phyloP scores from a whole-genome alignment of 2,113 vertebrate genomes.

The Shinisaurus crocodilurus region DNA sequence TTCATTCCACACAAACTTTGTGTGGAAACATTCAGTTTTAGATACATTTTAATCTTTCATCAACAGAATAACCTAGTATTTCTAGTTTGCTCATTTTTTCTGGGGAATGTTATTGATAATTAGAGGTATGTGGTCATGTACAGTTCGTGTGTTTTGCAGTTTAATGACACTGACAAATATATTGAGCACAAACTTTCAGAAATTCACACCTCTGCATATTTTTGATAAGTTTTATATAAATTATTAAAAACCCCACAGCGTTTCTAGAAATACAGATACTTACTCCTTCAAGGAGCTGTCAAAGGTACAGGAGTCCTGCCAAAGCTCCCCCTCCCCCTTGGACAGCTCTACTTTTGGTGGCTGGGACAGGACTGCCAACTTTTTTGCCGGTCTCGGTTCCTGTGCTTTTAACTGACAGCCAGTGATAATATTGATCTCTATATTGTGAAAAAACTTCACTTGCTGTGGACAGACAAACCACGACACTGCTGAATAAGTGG shows the following conservation, averaged over 20 bases:
- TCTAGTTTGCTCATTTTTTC: slow-evolving; percentile 22
- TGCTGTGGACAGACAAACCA: not conserved
- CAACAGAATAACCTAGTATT: not conserved
- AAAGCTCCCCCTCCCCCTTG: no score
- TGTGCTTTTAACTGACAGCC: not conserved
- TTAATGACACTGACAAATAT: slow-evolving; percentile 14
- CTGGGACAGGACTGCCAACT: not conserved
- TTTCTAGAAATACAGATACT: not conserved
- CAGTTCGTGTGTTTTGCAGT: not conserved
- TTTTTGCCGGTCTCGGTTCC: not conserved
- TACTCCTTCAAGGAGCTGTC: not conserved
- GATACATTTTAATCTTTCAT: not conserved
- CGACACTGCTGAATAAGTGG: not conserved
- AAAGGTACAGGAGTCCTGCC: no score
- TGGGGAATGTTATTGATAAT: not conserved
- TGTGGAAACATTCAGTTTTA: not conserved
- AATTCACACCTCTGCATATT: accelerated
- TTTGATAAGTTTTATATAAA: not conserved
- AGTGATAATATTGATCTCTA: not conserved
- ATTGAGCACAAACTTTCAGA: not conserved
- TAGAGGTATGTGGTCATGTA: not conserved
- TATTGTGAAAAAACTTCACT: not conserved
- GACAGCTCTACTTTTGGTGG: not conserved
- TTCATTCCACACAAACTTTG: not conserved
- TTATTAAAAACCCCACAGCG: not conserved